These are phyloP conservation scores for Zaprionus africanus DNA, from an alignment of 1,140 invertebrate genomes.

Conservation along the genomic window DNA sequence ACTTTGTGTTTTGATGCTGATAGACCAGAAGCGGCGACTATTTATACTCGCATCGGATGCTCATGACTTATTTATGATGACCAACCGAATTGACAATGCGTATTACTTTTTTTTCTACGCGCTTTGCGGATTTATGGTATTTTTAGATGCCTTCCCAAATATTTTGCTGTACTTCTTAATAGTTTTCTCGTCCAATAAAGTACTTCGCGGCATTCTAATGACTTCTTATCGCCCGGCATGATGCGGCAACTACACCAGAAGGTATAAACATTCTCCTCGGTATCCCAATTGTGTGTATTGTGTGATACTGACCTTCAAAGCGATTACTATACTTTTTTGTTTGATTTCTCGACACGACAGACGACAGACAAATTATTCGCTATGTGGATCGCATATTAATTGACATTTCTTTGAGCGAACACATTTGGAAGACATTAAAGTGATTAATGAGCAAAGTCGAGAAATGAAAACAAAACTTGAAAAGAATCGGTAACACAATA, in stretches of 20 bases:
- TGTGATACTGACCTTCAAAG: conserved; percentile 61
- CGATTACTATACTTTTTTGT: conserved; percentile 37
- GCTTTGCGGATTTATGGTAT: conserved; percentile 48
- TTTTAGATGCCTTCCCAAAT: conserved; percentile 36
- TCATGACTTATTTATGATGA: conserved; percentile 77
- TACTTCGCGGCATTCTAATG: conserved; percentile 72
- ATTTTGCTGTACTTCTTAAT: conserved; percentile 31
- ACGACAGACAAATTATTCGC: conserved; percentile 33
- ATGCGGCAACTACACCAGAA: conserved; percentile 49
- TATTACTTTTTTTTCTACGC: conserved; percentile 21
- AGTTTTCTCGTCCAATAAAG: conserved; percentile 59
- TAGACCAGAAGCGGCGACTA: conserved; percentile 17
- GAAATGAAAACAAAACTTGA: conserved; percentile 16
- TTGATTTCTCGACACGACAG: conserved; percentile 35
- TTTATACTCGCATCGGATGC: conserved; percentile 66
- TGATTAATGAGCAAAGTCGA: conserved; percentile 59
- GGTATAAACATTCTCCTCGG: conserved; percentile 17
- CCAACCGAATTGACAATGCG: conserved; percentile 21
- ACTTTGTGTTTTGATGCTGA: conserved; percentile 66
- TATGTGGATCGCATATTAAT: conserved; percentile 72
- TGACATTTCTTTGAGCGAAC: conserved; percentile 39
- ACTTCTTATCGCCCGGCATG: conserved; percentile 53
- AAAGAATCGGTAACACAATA: not conserved
- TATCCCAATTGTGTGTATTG: conserved; percentile 7
- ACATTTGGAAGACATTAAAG: conserved; percentile 58